Evolutionary conservation across 2,797 vertebrate species (phyloP), one percentile per base, ranked within the genome.

Genomic region (Tangara arthus): DNA sequence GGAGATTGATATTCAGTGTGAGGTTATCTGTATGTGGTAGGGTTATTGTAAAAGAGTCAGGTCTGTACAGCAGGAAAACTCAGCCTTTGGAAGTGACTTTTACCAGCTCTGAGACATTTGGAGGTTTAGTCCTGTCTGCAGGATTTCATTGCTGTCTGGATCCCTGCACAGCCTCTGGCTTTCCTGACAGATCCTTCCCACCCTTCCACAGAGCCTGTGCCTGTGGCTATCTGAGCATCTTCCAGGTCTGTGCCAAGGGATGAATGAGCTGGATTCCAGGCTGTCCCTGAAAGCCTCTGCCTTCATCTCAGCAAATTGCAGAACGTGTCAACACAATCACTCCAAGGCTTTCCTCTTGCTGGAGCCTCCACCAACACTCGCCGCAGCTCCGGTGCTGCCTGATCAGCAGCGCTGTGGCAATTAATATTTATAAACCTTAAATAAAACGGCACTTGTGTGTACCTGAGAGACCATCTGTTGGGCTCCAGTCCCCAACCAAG

Each of bases 351-450:
- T 73, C 55, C 35, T 75, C 32, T 8, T 2, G 44, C 82, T 17
- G 50, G 70, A 68, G 80, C 78, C 71, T 70, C 70, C 9, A 9
- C 50, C 92, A 53, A 32, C 35, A 0, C 84, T 53, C 20, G 1
- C 63, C 3, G 5, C 46, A 42, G 82, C 65, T 53, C 85, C 32
- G 6, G 42, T 3, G 17, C 60, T 87, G 87, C 83, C 89, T 27
- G 47, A 52, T 73, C 96, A 77, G 89, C 85, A 66, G 2, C 2
- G 52, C 57, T 42, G 15, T 39, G 63, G 18, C 44, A 24, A 94
- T 97, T 80, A 97, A 97, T 97, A 97, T 97, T 97, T 86, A 97
- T 96, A 87, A 94, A 84, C 23, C 71, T 81, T 87, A 5, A 71
- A 87, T 92, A 72, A 95, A 91, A 32, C 64, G 95, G 85, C 87